These are phyloP conservation scores for Leptosomus discolor DNA, from an alignment of 2,113 vertebrate genomes.

Conservation along the genomic window DNA sequence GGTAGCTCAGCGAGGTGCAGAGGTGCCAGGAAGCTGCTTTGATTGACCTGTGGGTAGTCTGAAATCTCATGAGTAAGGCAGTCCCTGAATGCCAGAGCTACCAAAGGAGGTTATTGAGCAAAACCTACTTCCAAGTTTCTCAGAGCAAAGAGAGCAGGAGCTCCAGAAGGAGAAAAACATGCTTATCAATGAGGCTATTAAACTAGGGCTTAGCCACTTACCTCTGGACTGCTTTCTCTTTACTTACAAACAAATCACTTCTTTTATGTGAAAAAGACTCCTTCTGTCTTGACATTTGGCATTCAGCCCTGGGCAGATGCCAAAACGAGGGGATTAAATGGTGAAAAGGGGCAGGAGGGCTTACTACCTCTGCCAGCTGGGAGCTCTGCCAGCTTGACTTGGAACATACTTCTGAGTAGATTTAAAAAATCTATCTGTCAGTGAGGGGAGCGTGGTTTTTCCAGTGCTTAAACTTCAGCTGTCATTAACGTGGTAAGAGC, in stretches of 20 bases:
- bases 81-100: background rate
- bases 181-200: background rate
- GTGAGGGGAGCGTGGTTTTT: background rate
- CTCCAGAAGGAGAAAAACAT: background rate
- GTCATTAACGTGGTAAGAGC: background rate
- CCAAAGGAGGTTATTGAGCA: background rate
- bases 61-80: background rate
- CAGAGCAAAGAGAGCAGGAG: background rate
- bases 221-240: background rate
- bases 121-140: background rate
- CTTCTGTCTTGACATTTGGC: slow-evolving; percentile 31
- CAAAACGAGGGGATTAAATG: slow-evolving; percentile 49
- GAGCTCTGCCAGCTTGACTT: background rate
- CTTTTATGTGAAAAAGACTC: slow-evolving; percentile 10
- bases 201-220: background rate
- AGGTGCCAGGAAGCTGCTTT: background rate
- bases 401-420: slow-evolving; percentile 1
- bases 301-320: background rate
- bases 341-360: slow-evolving; percentile 21
- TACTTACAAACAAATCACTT: background rate
- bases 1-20: background rate
- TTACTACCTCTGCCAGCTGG: slow-evolving; percentile 29
- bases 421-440: background rate
- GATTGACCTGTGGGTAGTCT: background rate
- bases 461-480: slow-evolving; percentile 9